Base-by-base conservation (phyloP, 2,113 vertebrate genomes). In the Tretioscincus oriximinensis region DNA sequence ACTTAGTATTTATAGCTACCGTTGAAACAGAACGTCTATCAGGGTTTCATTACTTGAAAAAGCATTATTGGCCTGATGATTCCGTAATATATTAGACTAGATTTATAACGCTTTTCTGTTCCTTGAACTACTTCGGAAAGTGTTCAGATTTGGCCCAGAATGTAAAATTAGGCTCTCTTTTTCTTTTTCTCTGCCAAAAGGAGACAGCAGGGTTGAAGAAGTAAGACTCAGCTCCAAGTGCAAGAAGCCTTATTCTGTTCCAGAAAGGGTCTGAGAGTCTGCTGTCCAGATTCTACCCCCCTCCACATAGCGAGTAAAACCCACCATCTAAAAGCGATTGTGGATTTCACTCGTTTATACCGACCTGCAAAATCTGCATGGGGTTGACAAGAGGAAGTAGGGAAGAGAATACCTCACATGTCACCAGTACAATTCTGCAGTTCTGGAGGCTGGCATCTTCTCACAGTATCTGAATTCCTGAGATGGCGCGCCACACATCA, bases 1-100 rank as follows among this genome's bases (percentile, higher is more conserved):
- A 76, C 54, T 82, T 82, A 82, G 65, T 29, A 69, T 76, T 69
- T 76, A 76, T 76, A 75, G 65, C 80, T 82, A 82, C 80, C 9
- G 73, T 69, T 82, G 80, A 82, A 82, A 76, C n/a, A 70, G 76
- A 81, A 82, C 63, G 66, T 63, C 65, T 69, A 73, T 76, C 49
- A 81, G 76, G 64, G 60, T 81, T 69, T 51, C 54, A 45, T 69
- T 47, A 47, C 21, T 26, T 65, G 20, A 69, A 81, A 58, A 65
- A 49, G 61, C 49, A 60, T 81, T 81, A 75, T 67, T 68, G 54
- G 80, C 41, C 49, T 21, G 26, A 51, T 74, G 51, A 58, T 67
- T 60, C 24, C n/a, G 31, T 51, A 81, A 35, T 81, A 75, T 67
- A 60, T 75, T 68, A 68, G 41, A 65, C 12, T 69, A 31, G 26